Evolutionary conservation across 2,888 invertebrate species (phyloP).

Genomic region (Campoplex capitator): DNA sequence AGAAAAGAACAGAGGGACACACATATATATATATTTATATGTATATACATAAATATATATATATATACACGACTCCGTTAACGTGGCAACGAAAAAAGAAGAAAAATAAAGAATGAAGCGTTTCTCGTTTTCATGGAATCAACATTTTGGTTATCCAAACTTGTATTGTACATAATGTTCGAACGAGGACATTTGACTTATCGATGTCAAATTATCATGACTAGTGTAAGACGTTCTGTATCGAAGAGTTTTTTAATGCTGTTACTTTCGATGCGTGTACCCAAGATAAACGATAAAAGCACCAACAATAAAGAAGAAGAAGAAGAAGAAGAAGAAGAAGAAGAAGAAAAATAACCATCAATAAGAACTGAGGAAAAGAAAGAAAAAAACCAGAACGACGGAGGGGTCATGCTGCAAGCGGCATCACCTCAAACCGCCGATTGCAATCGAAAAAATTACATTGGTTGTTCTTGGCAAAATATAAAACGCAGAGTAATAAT

Average conservation of each 20-base stretch:
- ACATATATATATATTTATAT: not conserved
- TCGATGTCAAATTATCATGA: conserved; percentile 71
- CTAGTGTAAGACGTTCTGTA: conserved; percentile 69
- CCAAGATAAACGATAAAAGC: conserved; percentile 61
- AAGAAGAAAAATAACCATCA: not conserved
- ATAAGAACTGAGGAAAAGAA: conserved; percentile 11
- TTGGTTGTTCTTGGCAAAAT: conserved; percentile 67
- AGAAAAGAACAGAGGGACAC: conserved; percentile 5
- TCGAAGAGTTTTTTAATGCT: conserved; percentile 69
- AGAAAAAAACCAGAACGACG: conserved; percentile 29
- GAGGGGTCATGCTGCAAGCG: conserved; percentile 46
- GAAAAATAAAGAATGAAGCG: conserved; percentile 32
- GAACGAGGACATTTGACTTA: conserved; percentile 65
- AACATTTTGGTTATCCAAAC: conserved; percentile 57
- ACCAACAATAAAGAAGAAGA: conserved; percentile 28
- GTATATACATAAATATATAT: not conserved
- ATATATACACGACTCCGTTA: conserved; percentile 25
- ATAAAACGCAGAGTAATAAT: conserved; percentile 69
- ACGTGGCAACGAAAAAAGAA: conserved; percentile 45
- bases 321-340: not conserved
- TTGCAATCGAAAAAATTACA: conserved; percentile 55
- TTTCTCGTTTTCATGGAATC: conserved; percentile 54
- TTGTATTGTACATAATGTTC: conserved; percentile 65
- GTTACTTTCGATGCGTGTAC: conserved; percentile 68
- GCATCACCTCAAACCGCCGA: conserved; percentile 48